Evolutionary conservation across 2,113 vertebrate species (phyloP).

Genomic region (Xenopus borealis): DNA sequence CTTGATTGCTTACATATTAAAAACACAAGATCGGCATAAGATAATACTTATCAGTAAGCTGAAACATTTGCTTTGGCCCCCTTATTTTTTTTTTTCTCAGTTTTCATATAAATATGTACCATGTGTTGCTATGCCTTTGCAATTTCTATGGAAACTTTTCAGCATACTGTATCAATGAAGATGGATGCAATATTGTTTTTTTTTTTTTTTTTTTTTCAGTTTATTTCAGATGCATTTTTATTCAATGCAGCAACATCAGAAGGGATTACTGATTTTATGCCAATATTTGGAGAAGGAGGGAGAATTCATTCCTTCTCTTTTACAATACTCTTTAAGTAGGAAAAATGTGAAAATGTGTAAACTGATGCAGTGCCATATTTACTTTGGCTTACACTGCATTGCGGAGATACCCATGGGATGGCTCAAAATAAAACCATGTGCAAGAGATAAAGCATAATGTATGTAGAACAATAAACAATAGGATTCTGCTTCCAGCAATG

Average conservation of each 20-base stretch:
- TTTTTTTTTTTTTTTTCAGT: too few species aligned
- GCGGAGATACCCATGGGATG: constrained; percentile 24
- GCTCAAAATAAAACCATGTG: constrained; percentile 30
- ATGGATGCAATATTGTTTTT: constrained; percentile 8
- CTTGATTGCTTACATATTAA: constrained; percentile 34
- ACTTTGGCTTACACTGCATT: constrained; percentile 24
- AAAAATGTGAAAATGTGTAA: constrained; percentile 42
- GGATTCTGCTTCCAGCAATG: constrained; percentile 37
- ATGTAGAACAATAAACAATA: constrained; percentile 41
- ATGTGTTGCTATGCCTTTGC: constrained; percentile 30
- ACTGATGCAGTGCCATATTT: constrained; percentile 30
- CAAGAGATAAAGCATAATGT: constrained; percentile 40
- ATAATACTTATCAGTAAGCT: constrained; percentile 39
- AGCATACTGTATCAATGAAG: constrained; percentile 10
- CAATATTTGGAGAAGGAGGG: background rate
- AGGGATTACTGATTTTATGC: constrained; percentile 3
- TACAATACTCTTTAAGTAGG: constrained; percentile 30
- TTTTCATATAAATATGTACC: constrained; percentile 28
- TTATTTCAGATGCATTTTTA: constrained; percentile 4
- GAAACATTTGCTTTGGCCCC: constrained; percentile 41
- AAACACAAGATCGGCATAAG: constrained; percentile 33
- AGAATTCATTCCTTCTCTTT: constrained; percentile 15
- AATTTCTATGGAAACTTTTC: constrained; percentile 34
- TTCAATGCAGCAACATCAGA: constrained; percentile 1
- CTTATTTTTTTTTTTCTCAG: constrained; percentile 12